Conservation (phyloP, 2,797 vertebrate species). For the Poeciliopsis paucimaculata region DNA sequence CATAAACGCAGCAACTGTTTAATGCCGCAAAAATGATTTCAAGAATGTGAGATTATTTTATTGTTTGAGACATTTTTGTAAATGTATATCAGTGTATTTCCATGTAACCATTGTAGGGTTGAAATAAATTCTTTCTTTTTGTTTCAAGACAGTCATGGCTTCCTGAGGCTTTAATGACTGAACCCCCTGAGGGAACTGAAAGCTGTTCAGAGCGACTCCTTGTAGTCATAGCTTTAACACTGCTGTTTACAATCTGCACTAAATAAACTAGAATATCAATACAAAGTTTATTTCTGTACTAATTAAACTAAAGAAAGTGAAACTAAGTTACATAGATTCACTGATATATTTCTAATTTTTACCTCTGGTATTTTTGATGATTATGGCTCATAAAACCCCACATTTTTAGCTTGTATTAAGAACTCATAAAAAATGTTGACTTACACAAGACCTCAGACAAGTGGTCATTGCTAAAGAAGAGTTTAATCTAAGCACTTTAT, state of each 20-base stretch:
- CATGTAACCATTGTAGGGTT: slow-evolving; percentile 83
- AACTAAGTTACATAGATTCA: neutral
- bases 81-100: slow-evolving; percentile 80
- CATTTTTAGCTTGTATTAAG: neutral
- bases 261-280: neutral
- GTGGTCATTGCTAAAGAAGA: neutral
- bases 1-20: slow-evolving; percentile 65
- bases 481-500: neutral
- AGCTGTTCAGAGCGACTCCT: slow-evolving; percentile 46
- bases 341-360: neutral
- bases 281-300: neutral
- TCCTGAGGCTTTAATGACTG: slow-evolving; percentile 57
- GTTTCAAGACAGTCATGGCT: slow-evolving; percentile 67
- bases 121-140: slow-evolving; percentile 80
- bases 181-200: slow-evolving; percentile 47
- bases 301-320: neutral
- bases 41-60: slow-evolving; percentile 77
- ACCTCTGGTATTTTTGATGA: neutral
- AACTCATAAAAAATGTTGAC: neutral
- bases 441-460: neutral
- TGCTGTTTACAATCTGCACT: slow-evolving; percentile 48
- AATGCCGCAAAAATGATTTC: slow-evolving; percentile 63
- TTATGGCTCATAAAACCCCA: neutral
- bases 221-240: slow-evolving; percentile 57
- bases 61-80: slow-evolving; percentile 82